phyloP scores from a whole-genome alignment of 2,888 invertebrate genomes.

The Tortricodes alternella region DNA sequence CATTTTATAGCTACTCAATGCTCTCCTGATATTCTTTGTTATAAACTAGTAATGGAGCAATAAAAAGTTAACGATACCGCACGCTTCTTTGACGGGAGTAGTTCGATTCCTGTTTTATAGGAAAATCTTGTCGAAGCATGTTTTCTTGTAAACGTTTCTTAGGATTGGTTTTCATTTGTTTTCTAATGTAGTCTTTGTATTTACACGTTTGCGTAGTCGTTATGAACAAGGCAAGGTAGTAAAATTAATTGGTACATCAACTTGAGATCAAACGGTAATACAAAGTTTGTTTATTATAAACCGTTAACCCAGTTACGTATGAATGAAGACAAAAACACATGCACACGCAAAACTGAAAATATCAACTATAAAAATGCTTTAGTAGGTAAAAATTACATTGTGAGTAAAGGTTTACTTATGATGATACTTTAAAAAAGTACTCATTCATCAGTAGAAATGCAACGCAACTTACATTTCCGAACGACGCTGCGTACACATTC shows the following conservation, averaged over 20 bases:
- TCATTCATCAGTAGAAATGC: too few relatives aligned
- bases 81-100: constrained; percentile 41
- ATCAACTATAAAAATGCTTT: too few relatives aligned
- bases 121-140: constrained; percentile 28
- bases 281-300: background rate
- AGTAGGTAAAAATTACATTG: too few relatives aligned
- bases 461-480: constrained; percentile 6
- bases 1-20: constrained; percentile 35
- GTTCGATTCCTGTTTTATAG: constrained; percentile 31
- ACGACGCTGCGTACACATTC: background rate
- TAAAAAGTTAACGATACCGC: constrained; percentile 56
- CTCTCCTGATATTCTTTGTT: constrained; percentile 58
- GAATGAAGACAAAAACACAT: too few relatives aligned
- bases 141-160: constrained; percentile 8
- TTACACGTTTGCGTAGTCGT: background rate
- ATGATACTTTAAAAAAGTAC: too few relatives aligned
- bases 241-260: background rate
- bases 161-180: background rate
- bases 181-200: background rate
- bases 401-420: too few relatives aligned
- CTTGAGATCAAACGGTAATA: background rate
- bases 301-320: background rate
- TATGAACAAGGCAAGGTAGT: background rate
- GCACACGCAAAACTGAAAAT: too few relatives aligned
- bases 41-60: constrained; percentile 57